These are phyloP conservation scores for Aspidoscelis tigris DNA, from an alignment of 2,113 vertebrate species.

Conservation along the genomic window DNA sequence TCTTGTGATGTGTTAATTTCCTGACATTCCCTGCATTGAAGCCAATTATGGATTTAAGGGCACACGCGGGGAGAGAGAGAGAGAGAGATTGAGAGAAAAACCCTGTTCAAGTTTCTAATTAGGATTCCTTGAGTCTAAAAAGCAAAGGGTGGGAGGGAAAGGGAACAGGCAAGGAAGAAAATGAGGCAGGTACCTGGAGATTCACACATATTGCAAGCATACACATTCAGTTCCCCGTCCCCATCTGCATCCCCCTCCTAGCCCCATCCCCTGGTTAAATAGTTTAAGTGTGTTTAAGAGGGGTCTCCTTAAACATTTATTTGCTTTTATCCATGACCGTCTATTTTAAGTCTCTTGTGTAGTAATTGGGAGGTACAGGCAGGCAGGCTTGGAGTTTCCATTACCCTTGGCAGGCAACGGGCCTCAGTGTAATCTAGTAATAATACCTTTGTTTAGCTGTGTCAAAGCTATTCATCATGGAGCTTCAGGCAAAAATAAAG, in stretches of 20 bases:
- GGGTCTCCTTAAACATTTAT: conserved; percentile 91
- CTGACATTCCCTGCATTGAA: conserved; percentile 97
- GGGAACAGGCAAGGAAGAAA: conserved; percentile 79
- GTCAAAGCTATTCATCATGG: conserved; percentile 80
- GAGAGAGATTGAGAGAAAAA: conserved; percentile 76
- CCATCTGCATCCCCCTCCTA: conserved; percentile 24
- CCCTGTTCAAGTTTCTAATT: conserved; percentile 96
- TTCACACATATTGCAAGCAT: conserved; percentile 65
- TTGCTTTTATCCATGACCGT: conserved; percentile 84
- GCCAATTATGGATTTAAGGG: conserved; percentile 99
- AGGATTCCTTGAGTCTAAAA: conserved; percentile 96
- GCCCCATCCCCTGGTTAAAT: conserved; percentile 79
- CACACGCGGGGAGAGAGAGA: conserved; percentile 78
- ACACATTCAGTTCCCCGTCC: conserved; percentile 18
- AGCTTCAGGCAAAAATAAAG: conserved; percentile 40
- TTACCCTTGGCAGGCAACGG: conserved; percentile 70
- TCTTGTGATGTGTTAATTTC: conserved; percentile 99
- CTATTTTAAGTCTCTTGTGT: conserved; percentile 75
- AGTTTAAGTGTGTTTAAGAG: conserved; percentile 82
- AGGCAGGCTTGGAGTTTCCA: conserved; percentile 72
- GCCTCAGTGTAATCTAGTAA: conserved; percentile 78
- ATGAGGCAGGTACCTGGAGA: conserved; percentile 83
- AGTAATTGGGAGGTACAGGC: conserved; percentile 84
- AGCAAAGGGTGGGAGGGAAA: conserved; percentile 78
- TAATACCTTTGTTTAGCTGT: conserved; percentile 84